phyloP scores from a whole-genome alignment of 1,140 invertebrate species.

The Idris sp. region DNA sequence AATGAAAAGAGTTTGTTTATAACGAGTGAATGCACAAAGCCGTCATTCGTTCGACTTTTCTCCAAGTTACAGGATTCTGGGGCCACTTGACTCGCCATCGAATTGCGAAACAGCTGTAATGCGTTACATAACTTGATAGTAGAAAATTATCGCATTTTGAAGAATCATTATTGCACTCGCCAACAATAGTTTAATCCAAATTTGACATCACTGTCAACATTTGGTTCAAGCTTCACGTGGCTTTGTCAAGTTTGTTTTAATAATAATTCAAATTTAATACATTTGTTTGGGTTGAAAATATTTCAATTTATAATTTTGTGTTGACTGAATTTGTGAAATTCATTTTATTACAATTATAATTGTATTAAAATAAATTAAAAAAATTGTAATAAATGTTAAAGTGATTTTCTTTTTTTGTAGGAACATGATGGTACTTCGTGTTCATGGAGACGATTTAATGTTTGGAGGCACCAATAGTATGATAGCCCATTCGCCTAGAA shows the following conservation, averaged over 20 bases:
- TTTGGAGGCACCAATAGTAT: slow-evolving; percentile 80
- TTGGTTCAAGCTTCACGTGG: too few relatives aligned
- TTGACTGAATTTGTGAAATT: too few relatives aligned
- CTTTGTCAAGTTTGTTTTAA: too few relatives aligned
- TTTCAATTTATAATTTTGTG: too few relatives aligned
- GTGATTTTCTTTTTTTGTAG: slow-evolving; percentile 74
- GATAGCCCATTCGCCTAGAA: slow-evolving; percentile 80
- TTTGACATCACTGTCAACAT: slow-evolving; percentile 14
- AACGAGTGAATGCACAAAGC: slow-evolving; percentile 50
- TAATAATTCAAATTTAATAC: too few relatives aligned
- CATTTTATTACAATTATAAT: too few relatives aligned
- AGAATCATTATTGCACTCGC: slow-evolving; percentile 42
- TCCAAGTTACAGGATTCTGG: slow-evolving; percentile 56
- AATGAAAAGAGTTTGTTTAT: too few relatives aligned
- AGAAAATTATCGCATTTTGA: slow-evolving; percentile 47
- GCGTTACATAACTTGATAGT: slow-evolving; percentile 63
- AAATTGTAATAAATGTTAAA: background rate
- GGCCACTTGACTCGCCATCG: slow-evolving; percentile 58
- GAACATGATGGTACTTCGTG: slow-evolving; percentile 86
- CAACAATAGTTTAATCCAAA: slow-evolving; percentile 40
- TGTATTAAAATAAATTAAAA: too few relatives aligned
- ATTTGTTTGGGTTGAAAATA: too few relatives aligned
- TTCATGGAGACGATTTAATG: slow-evolving; percentile 84
- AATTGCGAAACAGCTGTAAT: slow-evolving; percentile 65
- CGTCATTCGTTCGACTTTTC: slow-evolving; percentile 51